Evolutionary conservation across 2,797 vertebrate genomes (phyloP).

Genomic region (Meriones psammophilus): DNA sequence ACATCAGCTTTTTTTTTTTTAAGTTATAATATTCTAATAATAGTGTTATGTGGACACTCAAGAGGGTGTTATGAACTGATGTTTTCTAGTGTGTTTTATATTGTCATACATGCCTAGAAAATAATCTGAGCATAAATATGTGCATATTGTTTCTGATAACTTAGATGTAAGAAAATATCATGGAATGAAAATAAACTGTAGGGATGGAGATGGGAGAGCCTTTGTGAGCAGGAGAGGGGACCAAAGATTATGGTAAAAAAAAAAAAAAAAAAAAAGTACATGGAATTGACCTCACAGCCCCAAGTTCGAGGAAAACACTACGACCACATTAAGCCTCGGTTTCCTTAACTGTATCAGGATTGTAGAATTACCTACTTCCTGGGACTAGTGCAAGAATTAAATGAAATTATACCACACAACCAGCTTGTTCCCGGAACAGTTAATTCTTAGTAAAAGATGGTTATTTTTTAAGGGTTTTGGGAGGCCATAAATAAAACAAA

Average conservation of each 20-base stretch:
- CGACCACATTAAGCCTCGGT: accelerated
- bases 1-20: neutral
- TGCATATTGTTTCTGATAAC: neutral
- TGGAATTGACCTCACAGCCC: accelerated
- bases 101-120: neutral
- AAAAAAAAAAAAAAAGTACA: neutral
- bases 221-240: neutral
- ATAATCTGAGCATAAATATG: neutral
- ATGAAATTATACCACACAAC: accelerated
- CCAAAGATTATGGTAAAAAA: accelerated
- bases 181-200: neutral
- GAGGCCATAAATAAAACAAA: neutral
- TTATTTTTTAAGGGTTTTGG: neutral
- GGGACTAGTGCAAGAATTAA: neutral
- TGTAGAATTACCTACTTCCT: accelerated
- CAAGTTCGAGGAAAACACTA: neutral
- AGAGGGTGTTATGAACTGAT: neutral
- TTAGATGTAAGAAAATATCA: neutral
- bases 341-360: neutral
- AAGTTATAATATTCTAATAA: neutral
- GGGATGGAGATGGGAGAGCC: neutral
- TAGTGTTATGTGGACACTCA: neutral
- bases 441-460: neutral
- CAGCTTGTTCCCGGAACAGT: neutral
- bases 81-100: neutral